Evolutionary conservation across 2,888 invertebrate genomes (phyloP).

Genomic region (Brachyptera putata): DNA sequence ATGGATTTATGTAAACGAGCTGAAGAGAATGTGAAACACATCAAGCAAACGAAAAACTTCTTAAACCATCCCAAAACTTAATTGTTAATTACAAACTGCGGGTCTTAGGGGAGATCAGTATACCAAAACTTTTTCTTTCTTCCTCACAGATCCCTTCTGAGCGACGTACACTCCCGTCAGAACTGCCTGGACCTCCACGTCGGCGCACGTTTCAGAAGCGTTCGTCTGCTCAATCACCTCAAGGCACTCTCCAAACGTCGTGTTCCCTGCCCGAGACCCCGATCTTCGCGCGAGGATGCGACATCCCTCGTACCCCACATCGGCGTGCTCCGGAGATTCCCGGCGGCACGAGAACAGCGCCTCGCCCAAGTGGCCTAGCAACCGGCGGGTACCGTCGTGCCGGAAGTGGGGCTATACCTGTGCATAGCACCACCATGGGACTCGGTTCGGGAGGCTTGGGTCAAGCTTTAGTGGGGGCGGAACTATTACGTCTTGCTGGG

Average conservation of each 20-base stretch:
- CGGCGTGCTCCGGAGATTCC: slow-evolving; percentile 59
- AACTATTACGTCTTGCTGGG: slow-evolving; percentile 70
- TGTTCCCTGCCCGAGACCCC: slow-evolving; percentile 87
- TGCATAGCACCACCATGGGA: slow-evolving; percentile 38
- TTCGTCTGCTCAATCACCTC: slow-evolving; percentile 49
- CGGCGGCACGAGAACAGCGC: slow-evolving; percentile 53
- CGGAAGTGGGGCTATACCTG: slow-evolving; percentile 23
- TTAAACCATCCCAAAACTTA: no score
- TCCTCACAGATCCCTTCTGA: slow-evolving; percentile 43
- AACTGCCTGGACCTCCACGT: slow-evolving; percentile 55
- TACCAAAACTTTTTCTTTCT: no score
- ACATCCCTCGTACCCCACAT: slow-evolving; percentile 78
- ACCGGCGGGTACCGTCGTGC: slow-evolving; percentile 35
- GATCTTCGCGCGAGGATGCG: slow-evolving; percentile 73
- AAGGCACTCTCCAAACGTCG: slow-evolving; percentile 70
- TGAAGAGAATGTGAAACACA: no score
- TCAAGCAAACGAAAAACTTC: no score
- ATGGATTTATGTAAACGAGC: no score
- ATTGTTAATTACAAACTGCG: no score
- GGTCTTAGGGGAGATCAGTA: no score
- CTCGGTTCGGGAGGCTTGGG: slow-evolving; percentile 38
- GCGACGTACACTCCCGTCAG: slow-evolving; percentile 68
- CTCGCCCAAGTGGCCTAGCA: slow-evolving; percentile 53
- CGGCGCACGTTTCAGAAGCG: slow-evolving; percentile 51
- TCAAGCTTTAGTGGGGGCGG: slow-evolving; percentile 66